Percentiles rank a stretch among this genome's conserved stretches.
Evolutionary conservation across 2,888 invertebrate species (phyloP).

Genomic region (Ptychoptera contaminata): DNA sequence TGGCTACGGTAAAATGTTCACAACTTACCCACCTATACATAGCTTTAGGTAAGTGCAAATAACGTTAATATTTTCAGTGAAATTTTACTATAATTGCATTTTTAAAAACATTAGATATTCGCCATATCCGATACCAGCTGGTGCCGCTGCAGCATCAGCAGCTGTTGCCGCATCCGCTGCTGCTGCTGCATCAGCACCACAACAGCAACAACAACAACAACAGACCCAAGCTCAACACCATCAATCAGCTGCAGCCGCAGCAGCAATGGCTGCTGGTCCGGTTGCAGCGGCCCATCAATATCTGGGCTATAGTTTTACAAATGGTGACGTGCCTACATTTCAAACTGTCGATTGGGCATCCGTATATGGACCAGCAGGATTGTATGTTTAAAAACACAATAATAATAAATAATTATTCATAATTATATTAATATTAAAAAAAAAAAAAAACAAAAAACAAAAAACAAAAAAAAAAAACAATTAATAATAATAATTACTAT

Average conservation of each 20-base stretch:
- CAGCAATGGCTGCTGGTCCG: conserved; percentile 42
- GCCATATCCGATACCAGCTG: conserved; percentile 44
- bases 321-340: conserved; percentile 85
- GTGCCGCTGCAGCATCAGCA: conserved; percentile 34
- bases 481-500: too few species aligned
- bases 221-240: conserved; percentile 17
- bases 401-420: background rate
- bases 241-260: conserved; percentile 38
- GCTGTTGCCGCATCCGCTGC: conserved; percentile 37
- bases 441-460: too few species aligned
- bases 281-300: conserved; percentile 54
- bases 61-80: background rate
- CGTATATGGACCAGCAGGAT: conserved; percentile 85
- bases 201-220: conserved; percentile 9
- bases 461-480: too few species aligned
- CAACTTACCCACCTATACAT: conserved; percentile 39
- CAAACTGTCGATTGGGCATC: conserved; percentile 83
- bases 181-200: conserved; percentile 17
- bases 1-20: conserved; percentile 49
- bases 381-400: conserved; percentile 50
- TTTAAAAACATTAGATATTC: conserved; percentile 33
- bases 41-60: conserved; percentile 24
- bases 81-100: too few species aligned
- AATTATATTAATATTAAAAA: too few species aligned
- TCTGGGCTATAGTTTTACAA: conserved; percentile 67